Percentiles rank a stretch among this genome's conserved stretches.
Evolutionary conservation across 2,888 invertebrate species (phyloP).

Genomic region (Archips crataeganus): DNA sequence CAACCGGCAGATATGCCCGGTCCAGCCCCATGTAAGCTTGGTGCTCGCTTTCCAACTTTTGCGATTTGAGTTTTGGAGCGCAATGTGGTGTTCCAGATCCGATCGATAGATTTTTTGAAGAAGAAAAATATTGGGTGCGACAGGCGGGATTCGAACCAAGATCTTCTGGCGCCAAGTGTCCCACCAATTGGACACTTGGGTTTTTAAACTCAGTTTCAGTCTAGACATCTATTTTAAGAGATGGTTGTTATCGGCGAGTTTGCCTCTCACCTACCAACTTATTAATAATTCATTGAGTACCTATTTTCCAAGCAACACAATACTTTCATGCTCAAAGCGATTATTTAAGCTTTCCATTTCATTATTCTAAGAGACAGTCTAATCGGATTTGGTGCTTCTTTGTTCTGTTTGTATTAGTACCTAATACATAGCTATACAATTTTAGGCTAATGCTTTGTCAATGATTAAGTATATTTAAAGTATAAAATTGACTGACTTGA

Average conservation of each 20-base stretch:
- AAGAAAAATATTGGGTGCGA: too few species aligned
- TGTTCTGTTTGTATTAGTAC: slow-evolving; percentile 5
- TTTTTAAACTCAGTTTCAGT: neutral
- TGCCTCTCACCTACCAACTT: slow-evolving; percentile 14
- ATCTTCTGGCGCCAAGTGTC: too few species aligned
- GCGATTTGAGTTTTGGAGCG: too few species aligned
- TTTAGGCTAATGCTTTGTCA: neutral
- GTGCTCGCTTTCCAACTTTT: too few species aligned
- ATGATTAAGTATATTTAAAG: too few species aligned
- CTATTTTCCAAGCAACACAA: slow-evolving; percentile 3
- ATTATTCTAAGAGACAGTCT: slow-evolving; percentile 2
- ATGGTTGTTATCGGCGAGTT: neutral
- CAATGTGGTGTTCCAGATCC: too few species aligned
- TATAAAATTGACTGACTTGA: too few species aligned
- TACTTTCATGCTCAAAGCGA: neutral
- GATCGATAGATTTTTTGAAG: too few species aligned
- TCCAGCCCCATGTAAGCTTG: too few species aligned
- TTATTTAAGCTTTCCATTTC: slow-evolving; percentile 29
- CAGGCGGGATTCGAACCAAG: too few species aligned
- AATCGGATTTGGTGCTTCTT: slow-evolving; percentile 17
- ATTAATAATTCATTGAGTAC: slow-evolving; percentile 18
- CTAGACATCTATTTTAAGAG: neutral
- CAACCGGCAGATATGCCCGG: too few species aligned
- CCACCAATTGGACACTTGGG: too few species aligned
- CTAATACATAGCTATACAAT: neutral